Conservation (phyloP, 1,140 invertebrate genomes). For the Harlomillsia oculata region DNA sequence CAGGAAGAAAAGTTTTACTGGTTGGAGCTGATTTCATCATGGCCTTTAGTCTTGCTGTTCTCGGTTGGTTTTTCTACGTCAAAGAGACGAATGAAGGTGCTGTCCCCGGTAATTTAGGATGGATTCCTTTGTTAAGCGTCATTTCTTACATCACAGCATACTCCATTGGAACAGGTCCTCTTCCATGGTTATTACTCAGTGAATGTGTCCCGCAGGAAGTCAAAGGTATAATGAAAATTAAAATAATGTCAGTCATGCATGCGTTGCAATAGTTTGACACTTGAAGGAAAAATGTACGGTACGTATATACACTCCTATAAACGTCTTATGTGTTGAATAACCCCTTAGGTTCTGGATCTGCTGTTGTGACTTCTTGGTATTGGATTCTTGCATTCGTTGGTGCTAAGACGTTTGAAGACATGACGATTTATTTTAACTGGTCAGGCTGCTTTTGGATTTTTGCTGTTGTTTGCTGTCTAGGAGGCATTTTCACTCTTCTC, state of each 20-base stretch:
- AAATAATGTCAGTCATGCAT: not conserved
- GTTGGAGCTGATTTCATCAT: conserved; percentile 39
- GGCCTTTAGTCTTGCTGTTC: conserved; percentile 20
- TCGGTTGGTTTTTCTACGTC: conserved; percentile 35
- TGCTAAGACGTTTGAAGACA: conserved; percentile 43
- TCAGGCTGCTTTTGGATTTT: conserved; percentile 48
- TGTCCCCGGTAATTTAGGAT: conserved; percentile 41
- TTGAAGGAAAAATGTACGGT: not conserved
- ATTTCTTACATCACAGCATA: conserved; percentile 65
- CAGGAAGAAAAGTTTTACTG: conserved; percentile 42
- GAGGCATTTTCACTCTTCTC: conserved; percentile 41
- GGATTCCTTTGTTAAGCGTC: conserved; percentile 59
- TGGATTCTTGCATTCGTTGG: conserved; percentile 48
- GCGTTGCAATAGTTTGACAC: not conserved
- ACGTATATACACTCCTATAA: not conserved
- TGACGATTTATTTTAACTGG: conserved; percentile 39
- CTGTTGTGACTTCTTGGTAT: conserved; percentile 42
- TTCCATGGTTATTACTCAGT: conserved; percentile 60
- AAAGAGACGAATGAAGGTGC: conserved; percentile 4
- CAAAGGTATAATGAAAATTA: conserved; percentile 16
- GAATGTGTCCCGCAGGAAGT: conserved; percentile 1
- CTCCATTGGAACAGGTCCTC: conserved; percentile 51
- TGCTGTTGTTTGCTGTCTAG: conserved; percentile 42
- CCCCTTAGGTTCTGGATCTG: conserved; percentile 1
- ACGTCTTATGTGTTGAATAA: not conserved